Evolutionary conservation across 1,140 invertebrate species (phyloP), one percentile per base, ranked within the genome.

Genomic region (Euschistus heros): DNA sequence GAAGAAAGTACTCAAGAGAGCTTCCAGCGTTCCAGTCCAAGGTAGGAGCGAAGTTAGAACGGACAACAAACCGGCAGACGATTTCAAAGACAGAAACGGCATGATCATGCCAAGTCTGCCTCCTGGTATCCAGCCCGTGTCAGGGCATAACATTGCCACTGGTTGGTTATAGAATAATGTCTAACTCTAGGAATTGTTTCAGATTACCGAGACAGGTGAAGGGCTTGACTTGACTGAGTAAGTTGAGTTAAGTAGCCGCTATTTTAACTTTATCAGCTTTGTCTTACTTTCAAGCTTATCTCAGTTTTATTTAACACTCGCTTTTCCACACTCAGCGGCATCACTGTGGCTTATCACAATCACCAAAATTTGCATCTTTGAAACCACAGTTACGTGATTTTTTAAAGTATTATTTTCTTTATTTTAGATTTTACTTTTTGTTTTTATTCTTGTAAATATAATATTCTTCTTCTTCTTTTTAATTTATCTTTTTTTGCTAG

Each of bases 51-150:
- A 65, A 42, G 66, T 61, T 30, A 66, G 65, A 27, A 57, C 62
- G 10, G 44, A 52, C 8, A 65, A 55, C 63, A 62, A 57, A 37
- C 26, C 60, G 26, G 66, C 64, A 46, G 64, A 63, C 20, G 66
- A 65, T 24, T 68, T 65, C 61, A 70, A 66, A 59, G 77, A 78
- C 64, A 74, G 75, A 63, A 80, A 79, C 70, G 78, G 77, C 30
- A 24, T 59, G 55, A 75, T 78, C 63, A 69, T 82, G 55, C 80
- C 81, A 37, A 79, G 80, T 66, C 72, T 84, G 52, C 78, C 82
- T 42, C 78, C 82, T 10, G 82, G 82, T 8, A 81, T 84, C 68
- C 83, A 84, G 69, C 82, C 82, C 33, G 76, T 84, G 60, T 80
- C 81, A 66, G 82, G 82, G 47, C 81, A 83, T 71, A 82, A 81